A percentile compares a stretch with the other conserved stretches of the same genome.
Evolutionary conservation across 2,888 invertebrate genomes (phyloP).

Genomic region (Melinaea marsaeus): DNA sequence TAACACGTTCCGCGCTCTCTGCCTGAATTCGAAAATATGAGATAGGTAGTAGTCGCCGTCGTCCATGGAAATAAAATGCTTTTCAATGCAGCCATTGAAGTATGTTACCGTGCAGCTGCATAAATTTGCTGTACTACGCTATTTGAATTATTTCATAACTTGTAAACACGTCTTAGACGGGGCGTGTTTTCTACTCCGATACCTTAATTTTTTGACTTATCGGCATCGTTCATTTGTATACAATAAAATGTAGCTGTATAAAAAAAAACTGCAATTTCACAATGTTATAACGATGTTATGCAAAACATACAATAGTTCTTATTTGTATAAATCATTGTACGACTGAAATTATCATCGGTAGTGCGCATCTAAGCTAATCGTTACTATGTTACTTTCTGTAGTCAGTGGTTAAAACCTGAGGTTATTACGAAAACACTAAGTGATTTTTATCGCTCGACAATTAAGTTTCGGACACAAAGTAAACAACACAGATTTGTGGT

Average conservation of each 20-base stretch:
- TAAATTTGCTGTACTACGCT: constrained; percentile 70
- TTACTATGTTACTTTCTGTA: constrained; percentile 36
- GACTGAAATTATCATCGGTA: constrained; percentile 31
- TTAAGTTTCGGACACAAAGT: constrained; percentile 60
- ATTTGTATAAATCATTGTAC: constrained; percentile 4
- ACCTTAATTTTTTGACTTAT: constrained; percentile 53
- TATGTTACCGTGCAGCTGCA: constrained; percentile 70
- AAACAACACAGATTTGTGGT: constrained; percentile 60
- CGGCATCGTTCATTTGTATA: constrained; percentile 35
- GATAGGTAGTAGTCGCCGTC: constrained; percentile 50
- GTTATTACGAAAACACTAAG: constrained; percentile 57
- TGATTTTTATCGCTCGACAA: constrained; percentile 70
- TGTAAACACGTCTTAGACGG: constrained; percentile 71
- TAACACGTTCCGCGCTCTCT: constrained; percentile 60
- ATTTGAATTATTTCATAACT: constrained; percentile 76
- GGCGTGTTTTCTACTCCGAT: constrained; percentile 51
- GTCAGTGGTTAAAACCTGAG: constrained; percentile 55
- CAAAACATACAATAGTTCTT: too few relatives aligned
- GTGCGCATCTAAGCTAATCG: constrained; percentile 28
- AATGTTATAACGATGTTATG: too few relatives aligned
- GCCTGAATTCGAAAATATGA: constrained; percentile 65
- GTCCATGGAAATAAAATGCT: constrained; percentile 72
- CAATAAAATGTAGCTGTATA: background rate
- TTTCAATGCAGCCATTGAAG: constrained; percentile 73
- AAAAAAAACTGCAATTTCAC: too few relatives aligned